Evolutionary conservation across 2,797 vertebrate species (phyloP).

Genomic region (Gastrophryne carolinensis): DNA sequence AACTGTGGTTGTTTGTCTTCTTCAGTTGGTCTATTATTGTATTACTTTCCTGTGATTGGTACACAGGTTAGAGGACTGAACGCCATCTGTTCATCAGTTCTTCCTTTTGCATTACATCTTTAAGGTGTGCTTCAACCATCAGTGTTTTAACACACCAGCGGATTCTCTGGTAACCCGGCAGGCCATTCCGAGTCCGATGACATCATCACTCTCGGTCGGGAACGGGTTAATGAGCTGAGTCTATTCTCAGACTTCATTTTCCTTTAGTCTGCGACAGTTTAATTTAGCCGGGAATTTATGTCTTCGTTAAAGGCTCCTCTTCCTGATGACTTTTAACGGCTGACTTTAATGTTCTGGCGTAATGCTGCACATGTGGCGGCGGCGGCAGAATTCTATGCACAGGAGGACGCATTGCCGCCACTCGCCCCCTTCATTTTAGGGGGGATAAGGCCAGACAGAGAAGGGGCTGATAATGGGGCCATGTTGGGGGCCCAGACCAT

Average conservation of each 20-base stretch:
- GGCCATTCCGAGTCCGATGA: too few species aligned
- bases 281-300: constrained; percentile 40
- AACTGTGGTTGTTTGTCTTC: too few species aligned
- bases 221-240: constrained; percentile 18
- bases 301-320: constrained; percentile 39
- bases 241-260: constrained; percentile 38
- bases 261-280: constrained; percentile 43
- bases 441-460: neutral
- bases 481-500: too few species aligned
- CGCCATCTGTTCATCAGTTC: too few species aligned
- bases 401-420: neutral
- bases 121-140: too few species aligned
- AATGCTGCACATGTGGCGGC: constrained; percentile 30
- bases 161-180: too few species aligned
- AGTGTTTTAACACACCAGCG: too few species aligned
- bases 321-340: constrained; percentile 42
- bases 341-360: constrained; percentile 29
- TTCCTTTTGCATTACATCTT: too few species aligned
- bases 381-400: neutral
- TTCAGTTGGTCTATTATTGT: too few species aligned
- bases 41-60: too few species aligned
- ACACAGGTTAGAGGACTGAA: too few species aligned
- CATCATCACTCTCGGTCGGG: too few species aligned
- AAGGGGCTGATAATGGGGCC: neutral
- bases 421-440: neutral